Evolutionary conservation across 2,797 vertebrate genomes (phyloP).

Genomic region (Diplodus puntazzo): DNA sequence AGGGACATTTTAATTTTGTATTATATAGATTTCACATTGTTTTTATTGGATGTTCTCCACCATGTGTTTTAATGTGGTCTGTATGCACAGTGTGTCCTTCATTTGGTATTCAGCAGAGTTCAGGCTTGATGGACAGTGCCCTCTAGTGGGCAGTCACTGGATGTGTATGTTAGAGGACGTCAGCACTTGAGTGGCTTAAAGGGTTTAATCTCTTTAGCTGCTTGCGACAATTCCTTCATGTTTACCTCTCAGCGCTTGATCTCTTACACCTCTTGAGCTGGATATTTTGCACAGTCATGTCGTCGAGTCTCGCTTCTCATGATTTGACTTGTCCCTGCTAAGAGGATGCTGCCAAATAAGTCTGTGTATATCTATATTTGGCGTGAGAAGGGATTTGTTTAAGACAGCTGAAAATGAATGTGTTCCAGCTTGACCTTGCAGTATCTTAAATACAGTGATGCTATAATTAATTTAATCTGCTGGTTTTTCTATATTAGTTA

Average conservation of each 20-base stretch:
- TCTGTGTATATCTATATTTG: too few species aligned
- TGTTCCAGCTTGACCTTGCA: background rate
- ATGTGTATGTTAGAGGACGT: constrained; percentile 1
- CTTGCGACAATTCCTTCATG: constrained; percentile 28
- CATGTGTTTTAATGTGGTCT: background rate
- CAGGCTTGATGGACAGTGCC: constrained; percentile 29
- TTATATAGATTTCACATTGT: background rate
- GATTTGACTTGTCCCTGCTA: background rate
- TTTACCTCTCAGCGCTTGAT: constrained; percentile 25
- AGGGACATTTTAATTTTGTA: background rate
- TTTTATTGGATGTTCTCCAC: background rate
- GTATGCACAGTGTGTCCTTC: background rate
- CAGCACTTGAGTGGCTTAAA: constrained; percentile 1
- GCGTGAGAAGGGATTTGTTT: too few species aligned
- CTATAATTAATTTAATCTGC: background rate
- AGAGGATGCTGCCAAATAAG: background rate
- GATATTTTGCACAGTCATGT: background rate
- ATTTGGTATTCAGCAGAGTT: background rate
- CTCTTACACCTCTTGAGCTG: constrained; percentile 24
- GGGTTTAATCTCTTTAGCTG: constrained; percentile 34
- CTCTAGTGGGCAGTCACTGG: constrained; percentile 39
- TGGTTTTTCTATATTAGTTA: background rate
- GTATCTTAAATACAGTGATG: too few species aligned
- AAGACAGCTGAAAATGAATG: background rate
- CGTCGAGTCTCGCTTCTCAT: background rate